phyloP scores from a whole-genome alignment of 2,888 invertebrate genomes.

The Phortica okadai region DNA sequence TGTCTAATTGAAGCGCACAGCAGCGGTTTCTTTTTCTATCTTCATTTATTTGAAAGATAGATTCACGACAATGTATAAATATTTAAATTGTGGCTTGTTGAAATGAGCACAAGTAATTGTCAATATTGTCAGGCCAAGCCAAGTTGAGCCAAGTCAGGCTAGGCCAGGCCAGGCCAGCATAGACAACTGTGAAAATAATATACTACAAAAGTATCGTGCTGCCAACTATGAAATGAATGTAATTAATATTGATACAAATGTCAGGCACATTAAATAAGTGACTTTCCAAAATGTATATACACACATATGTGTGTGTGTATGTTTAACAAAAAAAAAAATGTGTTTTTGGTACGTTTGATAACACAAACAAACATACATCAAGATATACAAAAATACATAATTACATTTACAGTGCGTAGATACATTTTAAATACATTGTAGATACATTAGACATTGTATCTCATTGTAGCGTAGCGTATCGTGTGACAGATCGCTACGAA shows the following conservation, averaged over 20 bases:
- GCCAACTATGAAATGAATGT: neutral
- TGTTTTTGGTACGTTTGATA: neutral
- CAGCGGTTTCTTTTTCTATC: neutral
- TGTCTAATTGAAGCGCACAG: neutral
- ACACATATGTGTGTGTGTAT: neutral
- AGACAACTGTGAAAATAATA: neutral
- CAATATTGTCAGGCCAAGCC: neutral
- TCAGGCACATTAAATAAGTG: neutral
- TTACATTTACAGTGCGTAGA: slow-evolving; percentile 27
- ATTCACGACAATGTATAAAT: neutral
- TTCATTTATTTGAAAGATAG: neutral
- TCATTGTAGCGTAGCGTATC: slow-evolving; percentile 10
- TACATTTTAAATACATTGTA: slow-evolving; percentile 1
- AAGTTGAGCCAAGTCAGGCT: no score
- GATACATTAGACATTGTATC: slow-evolving; percentile 9
- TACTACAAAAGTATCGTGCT: neutral
- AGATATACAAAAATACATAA: slow-evolving; percentile 19
- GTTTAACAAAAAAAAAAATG: neutral
- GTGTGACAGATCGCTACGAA: slow-evolving; percentile 21
- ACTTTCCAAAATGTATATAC: neutral
- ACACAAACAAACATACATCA: neutral
- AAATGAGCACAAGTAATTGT: slow-evolving; percentile 9
- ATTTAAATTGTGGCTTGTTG: neutral
- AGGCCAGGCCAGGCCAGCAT: neutral
- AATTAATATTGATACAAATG: slow-evolving; percentile 31